A percentile compares a stretch with the other conserved stretches of the same genome.
Conservation (phyloP, 2,888 invertebrate species). For the Calameuta pallipes region DNA sequence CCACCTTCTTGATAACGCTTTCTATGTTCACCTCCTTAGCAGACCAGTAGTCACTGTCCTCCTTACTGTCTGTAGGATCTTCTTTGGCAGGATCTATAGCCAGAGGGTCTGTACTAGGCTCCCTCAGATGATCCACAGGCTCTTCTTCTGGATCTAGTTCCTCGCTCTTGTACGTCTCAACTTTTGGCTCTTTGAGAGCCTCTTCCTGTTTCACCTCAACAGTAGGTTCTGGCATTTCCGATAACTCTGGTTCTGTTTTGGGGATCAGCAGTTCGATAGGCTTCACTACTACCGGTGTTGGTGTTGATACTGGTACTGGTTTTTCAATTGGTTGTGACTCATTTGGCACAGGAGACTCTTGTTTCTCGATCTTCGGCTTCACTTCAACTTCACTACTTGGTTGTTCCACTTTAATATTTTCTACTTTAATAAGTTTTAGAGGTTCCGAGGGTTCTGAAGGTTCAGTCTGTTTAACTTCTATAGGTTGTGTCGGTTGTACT, state of each 20-base stretch:
- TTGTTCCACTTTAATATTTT: constrained; percentile 46
- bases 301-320: constrained; percentile 21
- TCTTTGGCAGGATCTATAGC: constrained; percentile 62
- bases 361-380: constrained; percentile 14
- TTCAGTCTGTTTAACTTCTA: constrained; percentile 36
- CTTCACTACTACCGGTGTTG: not conserved
- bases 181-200: constrained; percentile 31
- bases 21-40: constrained; percentile 84
- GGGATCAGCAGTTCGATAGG: constrained; percentile 22
- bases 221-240: constrained; percentile 32
- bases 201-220: constrained; percentile 48
- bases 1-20: constrained; percentile 84
- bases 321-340: constrained; percentile 27
- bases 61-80: constrained; percentile 69
- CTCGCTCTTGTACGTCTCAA: constrained; percentile 27
- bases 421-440: constrained; percentile 31
- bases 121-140: constrained; percentile 46
- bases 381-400: not conserved
- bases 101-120: constrained; percentile 52
- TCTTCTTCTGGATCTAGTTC: constrained; percentile 48
- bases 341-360: not conserved
- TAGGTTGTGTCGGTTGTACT: constrained; percentile 31
- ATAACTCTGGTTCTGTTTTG: constrained; percentile 37
- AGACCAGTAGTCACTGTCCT: constrained; percentile 82
- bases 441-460: constrained; percentile 31